phyloP scores from a whole-genome alignment of 2,888 invertebrate genomes.

The Melinopterus prodromus region DNA sequence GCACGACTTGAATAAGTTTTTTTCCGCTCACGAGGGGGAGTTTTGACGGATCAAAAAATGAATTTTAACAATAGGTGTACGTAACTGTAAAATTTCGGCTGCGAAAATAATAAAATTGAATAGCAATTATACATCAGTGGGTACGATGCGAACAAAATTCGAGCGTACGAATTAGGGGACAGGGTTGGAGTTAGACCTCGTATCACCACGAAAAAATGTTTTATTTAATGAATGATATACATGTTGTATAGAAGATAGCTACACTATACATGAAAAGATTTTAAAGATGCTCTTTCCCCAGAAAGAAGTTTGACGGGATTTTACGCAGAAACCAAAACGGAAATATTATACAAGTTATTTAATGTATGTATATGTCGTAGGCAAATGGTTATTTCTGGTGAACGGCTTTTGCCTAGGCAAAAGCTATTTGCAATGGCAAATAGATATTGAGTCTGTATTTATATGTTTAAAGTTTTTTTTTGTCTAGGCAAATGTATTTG shows the following conservation, averaged over 20 bases:
- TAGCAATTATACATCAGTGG: constrained; percentile 25
- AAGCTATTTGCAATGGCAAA: too few relatives aligned
- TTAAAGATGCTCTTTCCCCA: too few relatives aligned
- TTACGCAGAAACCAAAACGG: too few relatives aligned
- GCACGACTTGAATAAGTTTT: background rate
- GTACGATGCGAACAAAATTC: background rate
- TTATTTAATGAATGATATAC: background rate
- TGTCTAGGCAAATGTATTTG: too few relatives aligned
- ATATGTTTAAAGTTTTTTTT: too few relatives aligned
- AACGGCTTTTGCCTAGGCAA: too few relatives aligned
- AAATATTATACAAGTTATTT: too few relatives aligned
- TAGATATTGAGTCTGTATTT: too few relatives aligned
- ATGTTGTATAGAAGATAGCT: background rate
- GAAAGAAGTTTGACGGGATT: too few relatives aligned
- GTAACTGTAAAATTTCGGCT: constrained; percentile 13
- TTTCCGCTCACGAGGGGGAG: background rate
- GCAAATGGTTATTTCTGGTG: too few relatives aligned
- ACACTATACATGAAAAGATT: background rate
- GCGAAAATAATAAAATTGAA: constrained; percentile 24
- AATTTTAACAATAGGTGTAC: constrained; percentile 6
- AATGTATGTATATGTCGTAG: too few relatives aligned
- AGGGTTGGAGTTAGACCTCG: background rate
- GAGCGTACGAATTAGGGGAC: background rate
- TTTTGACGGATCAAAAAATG: background rate
- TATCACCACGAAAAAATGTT: background rate